Conservation (phyloP, 2,797 vertebrate species). For the Pteropus rufus region DNA sequence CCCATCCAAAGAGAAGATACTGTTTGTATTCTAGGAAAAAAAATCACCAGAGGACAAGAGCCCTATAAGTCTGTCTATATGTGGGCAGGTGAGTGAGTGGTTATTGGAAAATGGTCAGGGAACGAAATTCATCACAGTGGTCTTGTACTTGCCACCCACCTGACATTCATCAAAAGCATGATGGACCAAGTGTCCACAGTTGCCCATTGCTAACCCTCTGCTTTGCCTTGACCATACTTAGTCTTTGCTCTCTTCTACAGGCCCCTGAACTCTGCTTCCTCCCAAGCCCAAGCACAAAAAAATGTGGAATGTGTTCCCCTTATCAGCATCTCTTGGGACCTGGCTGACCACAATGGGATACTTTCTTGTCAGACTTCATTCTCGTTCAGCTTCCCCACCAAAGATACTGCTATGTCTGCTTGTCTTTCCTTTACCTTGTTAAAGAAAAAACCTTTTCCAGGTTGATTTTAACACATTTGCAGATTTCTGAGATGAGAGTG, state of each 20-base stretch:
- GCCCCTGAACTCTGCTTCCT: background rate
- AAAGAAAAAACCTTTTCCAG: background rate
- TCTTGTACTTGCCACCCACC: background rate
- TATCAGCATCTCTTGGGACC: background rate
- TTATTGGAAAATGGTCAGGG: background rate
- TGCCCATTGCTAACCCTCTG: background rate
- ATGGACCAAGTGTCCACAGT: background rate
- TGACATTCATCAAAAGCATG: background rate
- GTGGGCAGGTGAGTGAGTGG: background rate
- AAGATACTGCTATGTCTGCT: background rate
- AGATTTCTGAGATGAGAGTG: background rate
- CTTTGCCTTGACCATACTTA: background rate
- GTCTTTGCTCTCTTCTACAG: background rate
- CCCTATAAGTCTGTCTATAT: background rate
- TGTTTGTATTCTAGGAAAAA: conserved; percentile 44
- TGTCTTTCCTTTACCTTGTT: background rate
- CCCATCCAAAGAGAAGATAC: background rate
- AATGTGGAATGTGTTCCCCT: background rate
- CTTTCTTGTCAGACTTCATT: background rate
- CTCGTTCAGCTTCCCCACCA: background rate
- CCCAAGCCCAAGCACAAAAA: background rate
- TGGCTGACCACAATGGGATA: background rate
- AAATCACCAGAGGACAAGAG: conserved; percentile 44
- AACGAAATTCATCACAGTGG: background rate
- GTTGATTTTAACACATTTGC: background rate